A percentile compares a stretch with the other conserved stretches of the same genome.
Evolutionary conservation across 2,888 invertebrate genomes (phyloP).

Genomic region (Dermolepida albohirtum): DNA sequence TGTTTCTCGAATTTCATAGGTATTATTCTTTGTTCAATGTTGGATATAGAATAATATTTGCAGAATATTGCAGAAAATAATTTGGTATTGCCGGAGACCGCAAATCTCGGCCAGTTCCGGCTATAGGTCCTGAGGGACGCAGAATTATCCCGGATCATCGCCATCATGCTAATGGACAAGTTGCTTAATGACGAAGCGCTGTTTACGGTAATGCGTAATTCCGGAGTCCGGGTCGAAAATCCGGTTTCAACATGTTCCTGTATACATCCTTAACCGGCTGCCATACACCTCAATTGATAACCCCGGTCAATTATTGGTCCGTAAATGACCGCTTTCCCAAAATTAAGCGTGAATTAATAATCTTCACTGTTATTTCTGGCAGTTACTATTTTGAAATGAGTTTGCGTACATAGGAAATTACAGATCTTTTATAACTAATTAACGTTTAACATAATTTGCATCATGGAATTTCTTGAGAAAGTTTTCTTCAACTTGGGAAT

Average conservation of each 20-base stretch:
- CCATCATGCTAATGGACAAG: conserved; percentile 60
- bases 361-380: conserved; percentile 6
- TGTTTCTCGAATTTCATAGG: too few relatives aligned
- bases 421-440: too few relatives aligned
- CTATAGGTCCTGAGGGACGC: conserved; percentile 56
- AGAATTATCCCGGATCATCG: conserved; percentile 58
- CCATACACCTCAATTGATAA: conserved; percentile 28
- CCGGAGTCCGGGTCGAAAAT: conserved; percentile 50
- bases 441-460: too few relatives aligned
- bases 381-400: too few relatives aligned
- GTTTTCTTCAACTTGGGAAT: too few relatives aligned
- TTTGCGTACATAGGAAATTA: too few relatives aligned
- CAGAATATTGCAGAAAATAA: conserved; percentile 52
- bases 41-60: conserved; percentile 32
- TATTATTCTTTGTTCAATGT: too few relatives aligned
- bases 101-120: conserved; percentile 57
- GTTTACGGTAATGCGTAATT: conserved; percentile 60
- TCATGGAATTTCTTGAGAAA: too few relatives aligned
- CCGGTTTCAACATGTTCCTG: conserved; percentile 36
- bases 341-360: conserved; percentile 40
- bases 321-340: conserved; percentile 29
- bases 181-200: conserved; percentile 60
- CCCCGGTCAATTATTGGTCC: conserved; percentile 31
- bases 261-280: conserved; percentile 17
- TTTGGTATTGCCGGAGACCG: conserved; percentile 54